Base-by-base conservation (phyloP, 1,140 invertebrate species). In the Thrips palmi region DNA sequence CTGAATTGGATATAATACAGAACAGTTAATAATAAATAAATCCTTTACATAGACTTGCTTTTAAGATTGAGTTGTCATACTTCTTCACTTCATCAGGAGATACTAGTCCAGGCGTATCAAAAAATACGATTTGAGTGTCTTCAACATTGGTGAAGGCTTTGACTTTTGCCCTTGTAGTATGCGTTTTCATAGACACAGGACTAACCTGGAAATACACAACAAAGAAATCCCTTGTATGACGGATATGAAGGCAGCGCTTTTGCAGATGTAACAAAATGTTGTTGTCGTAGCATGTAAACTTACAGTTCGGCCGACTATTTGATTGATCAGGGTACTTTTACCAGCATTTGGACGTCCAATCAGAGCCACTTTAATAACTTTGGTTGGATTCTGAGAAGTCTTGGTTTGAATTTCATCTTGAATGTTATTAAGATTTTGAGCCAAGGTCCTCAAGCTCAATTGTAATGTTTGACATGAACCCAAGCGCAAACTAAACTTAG, bases 321-420 rank as follows among this genome's bases (percentile, higher is more conserved):
- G 64, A 65, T 97, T 97, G 22, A 91, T 77, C 2, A 97, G 60
- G 1, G 89, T 93, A 59, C 88, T 94, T 59, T 97, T 97, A 28
- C 91, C 91, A 41, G 73, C 73, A 67, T 96, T 96, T 14, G 91
- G 89, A 11, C 76, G 58, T 7, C 91, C 91, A 43, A 97, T 67
- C 20, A 97, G 73, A 4, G 87, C 81, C 20, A 94, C 74, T 60
- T 77, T 78, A 7, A 94, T 57, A 10, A 78, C 51, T 52, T 64
- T 71, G n/a, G 18, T 14, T 10, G 32, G 24, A 33, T 38, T 3
- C 11, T 30, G 11, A 24, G n/a, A n/a, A 38, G 10, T 30, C 2
- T 40, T 39, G 23, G 22, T n/a, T 14, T 36, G 10, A 39, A 33
- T 34, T 37, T 33, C 23, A n/a, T 15, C 11, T 33, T 33, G 30